A percentile compares a stretch with the other conserved stretches of the same genome.
These are phyloP conservation scores for Athene noctua DNA, from an alignment of 2,113 vertebrate species.

Conservation along the genomic window DNA sequence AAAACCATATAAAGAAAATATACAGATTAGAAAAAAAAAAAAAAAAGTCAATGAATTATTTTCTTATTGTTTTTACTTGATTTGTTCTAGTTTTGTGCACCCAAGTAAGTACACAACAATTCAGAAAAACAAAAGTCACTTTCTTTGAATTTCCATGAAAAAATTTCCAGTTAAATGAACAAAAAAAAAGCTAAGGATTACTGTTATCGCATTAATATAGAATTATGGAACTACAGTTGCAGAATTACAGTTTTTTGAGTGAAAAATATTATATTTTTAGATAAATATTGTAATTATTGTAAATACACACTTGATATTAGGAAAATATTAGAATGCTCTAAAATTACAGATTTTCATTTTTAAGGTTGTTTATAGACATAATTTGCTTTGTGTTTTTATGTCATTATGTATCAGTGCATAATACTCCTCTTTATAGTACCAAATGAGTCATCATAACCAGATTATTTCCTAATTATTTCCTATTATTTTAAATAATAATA, in stretches of 20 bases:
- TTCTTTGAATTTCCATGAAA: background rate
- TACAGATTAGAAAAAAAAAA: background rate
- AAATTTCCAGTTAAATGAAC: background rate
- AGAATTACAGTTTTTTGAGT: background rate
- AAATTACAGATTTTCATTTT: background rate
- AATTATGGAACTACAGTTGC: background rate
- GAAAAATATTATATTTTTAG: background rate
- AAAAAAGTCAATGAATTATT: too few relatives aligned
- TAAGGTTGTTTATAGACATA: background rate
- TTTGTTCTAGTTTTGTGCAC: background rate
- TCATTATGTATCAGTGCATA: background rate
- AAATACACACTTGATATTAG: background rate
- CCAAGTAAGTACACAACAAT: background rate
- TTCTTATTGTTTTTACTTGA: background rate
- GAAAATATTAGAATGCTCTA: background rate
- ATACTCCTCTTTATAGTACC: background rate
- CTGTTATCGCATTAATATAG: too few relatives aligned
- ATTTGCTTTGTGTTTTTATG: background rate
- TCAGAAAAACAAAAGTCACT: background rate
- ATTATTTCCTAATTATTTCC: background rate
- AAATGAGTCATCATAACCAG: background rate
- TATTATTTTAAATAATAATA: background rate
- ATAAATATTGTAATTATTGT: background rate
- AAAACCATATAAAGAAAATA: background rate
- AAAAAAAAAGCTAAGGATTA: background rate